Conservation (phyloP, 2,888 invertebrate genomes). For the Blastobasis adustella region DNA sequence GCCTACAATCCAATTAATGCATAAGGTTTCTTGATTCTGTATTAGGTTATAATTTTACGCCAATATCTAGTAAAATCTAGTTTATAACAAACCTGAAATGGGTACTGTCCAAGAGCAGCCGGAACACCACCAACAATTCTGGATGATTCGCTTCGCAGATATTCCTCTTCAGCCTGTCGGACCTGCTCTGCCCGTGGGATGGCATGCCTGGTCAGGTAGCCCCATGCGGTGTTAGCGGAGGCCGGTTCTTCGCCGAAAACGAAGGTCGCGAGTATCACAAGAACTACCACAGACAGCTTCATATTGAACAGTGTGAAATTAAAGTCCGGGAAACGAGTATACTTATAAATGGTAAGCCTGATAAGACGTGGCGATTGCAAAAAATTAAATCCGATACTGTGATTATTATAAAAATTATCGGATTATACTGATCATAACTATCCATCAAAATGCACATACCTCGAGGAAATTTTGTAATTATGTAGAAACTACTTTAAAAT, state of each 20-base stretch:
- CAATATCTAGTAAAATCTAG: too few species aligned
- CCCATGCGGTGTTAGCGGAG: conserved; percentile 8
- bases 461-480: too few species aligned
- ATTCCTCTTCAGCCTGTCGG: conserved; percentile 10
- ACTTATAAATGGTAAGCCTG: too few species aligned
- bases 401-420: too few species aligned
- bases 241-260: conserved; percentile 4
- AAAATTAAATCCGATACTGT: too few species aligned
- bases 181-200: conserved; percentile 15
- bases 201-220: conserved; percentile 12
- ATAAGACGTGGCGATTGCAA: too few species aligned
- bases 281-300: conserved; percentile 10
- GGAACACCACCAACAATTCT: conserved; percentile 34
- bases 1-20: conserved; percentile 17
- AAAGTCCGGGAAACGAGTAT: too few species aligned
- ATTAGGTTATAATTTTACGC: too few species aligned
- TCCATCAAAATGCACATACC: too few species aligned
- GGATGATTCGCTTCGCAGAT: background rate
- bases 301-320: conserved; percentile 1
- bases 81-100: conserved; percentile 23
- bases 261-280: conserved; percentile 9
- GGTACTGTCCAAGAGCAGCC: conserved; percentile 25
- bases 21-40: background rate
- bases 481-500: too few species aligned
- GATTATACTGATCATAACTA: too few species aligned